Percentiles rank a stretch among this genome's conserved stretches.
Conservation (phyloP, 2,797 vertebrate species). For the Thalassophryne amazonica region DNA sequence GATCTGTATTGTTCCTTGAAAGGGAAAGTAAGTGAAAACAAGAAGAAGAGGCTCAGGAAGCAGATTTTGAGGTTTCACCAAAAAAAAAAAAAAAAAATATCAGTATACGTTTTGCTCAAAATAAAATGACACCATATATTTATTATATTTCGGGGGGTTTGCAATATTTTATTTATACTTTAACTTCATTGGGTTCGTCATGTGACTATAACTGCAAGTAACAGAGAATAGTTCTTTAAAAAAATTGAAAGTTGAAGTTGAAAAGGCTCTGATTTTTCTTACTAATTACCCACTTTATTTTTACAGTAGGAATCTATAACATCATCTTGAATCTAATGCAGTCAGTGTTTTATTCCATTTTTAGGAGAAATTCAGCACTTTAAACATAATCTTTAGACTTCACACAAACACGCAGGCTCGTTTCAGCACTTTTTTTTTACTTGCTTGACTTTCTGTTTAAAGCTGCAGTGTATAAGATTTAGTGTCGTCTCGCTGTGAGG, state of each 20-base stretch:
- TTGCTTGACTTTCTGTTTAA: too few species aligned
- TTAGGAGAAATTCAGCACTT: slow-evolving; percentile 50
- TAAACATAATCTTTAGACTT: slow-evolving; percentile 3
- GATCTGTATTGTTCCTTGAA: too few species aligned
- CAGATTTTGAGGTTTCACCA: too few species aligned
- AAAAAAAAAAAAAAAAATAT: slow-evolving; percentile 7
- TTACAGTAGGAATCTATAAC: background rate
- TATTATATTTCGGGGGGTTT: slow-evolving; percentile 41
- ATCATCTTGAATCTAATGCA: background rate
- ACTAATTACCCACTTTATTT: too few species aligned
- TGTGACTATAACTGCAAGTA: slow-evolving; percentile 1
- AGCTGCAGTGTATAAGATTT: too few species aligned
- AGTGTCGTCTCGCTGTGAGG: too few species aligned
- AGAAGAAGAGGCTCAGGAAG: too few species aligned
- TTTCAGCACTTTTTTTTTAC: slow-evolving; percentile 40
- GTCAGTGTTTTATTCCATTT: slow-evolving; percentile 1
- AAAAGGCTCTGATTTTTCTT: too few species aligned
- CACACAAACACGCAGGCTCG: slow-evolving; percentile 9
- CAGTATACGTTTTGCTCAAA: slow-evolving; percentile 11
- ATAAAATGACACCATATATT: slow-evolving; percentile 32
- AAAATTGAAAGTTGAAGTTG: too few species aligned
- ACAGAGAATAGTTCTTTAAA: slow-evolving; percentile 5
- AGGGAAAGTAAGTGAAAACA: too few species aligned
- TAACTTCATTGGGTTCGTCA: slow-evolving; percentile 16
- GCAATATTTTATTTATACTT: slow-evolving; percentile 18